These are phyloP conservation scores for Chloroclysta siterata DNA, from an alignment of 2,888 invertebrate genomes.

Conservation along the genomic window DNA sequence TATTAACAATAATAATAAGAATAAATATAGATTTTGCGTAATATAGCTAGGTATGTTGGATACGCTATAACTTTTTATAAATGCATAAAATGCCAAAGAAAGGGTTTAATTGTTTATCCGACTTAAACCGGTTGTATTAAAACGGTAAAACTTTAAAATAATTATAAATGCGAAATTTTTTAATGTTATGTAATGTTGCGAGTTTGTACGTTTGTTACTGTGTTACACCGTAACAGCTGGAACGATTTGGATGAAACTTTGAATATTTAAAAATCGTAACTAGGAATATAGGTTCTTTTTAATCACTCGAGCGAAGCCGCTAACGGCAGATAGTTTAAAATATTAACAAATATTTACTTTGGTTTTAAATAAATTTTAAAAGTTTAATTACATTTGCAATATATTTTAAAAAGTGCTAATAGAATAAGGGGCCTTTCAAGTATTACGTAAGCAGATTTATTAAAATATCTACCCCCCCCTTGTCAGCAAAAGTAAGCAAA, in stretches of 20 bases:
- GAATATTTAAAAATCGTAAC: too few relatives aligned
- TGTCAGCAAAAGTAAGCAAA: too few relatives aligned
- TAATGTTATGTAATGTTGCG: not conserved
- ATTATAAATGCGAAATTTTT: not conserved
- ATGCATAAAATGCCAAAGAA: not conserved
- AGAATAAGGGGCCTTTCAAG: too few relatives aligned
- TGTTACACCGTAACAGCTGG: not conserved
- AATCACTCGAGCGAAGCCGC: too few relatives aligned
- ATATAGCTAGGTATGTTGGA: not conserved
- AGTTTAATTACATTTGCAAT: not conserved
- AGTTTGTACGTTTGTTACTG: not conserved
- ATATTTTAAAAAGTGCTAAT: not conserved
- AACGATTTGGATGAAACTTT: not conserved
- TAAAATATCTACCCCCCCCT: too few relatives aligned
- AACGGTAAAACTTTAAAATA: not conserved
- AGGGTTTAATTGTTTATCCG: too few relatives aligned
- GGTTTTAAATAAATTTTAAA: too few relatives aligned
- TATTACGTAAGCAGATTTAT: too few relatives aligned
- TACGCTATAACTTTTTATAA: not conserved
- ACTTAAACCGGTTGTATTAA: not conserved
- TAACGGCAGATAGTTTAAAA: too few relatives aligned
- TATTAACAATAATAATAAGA: slow-evolving; percentile 17
- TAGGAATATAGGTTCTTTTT: too few relatives aligned
- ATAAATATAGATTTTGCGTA: slow-evolving; percentile 10
- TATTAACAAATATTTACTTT: too few relatives aligned